These are phyloP conservation scores for Corythaeola cristata DNA, from an alignment of 2,113 vertebrate species.

Conservation along the genomic window DNA sequence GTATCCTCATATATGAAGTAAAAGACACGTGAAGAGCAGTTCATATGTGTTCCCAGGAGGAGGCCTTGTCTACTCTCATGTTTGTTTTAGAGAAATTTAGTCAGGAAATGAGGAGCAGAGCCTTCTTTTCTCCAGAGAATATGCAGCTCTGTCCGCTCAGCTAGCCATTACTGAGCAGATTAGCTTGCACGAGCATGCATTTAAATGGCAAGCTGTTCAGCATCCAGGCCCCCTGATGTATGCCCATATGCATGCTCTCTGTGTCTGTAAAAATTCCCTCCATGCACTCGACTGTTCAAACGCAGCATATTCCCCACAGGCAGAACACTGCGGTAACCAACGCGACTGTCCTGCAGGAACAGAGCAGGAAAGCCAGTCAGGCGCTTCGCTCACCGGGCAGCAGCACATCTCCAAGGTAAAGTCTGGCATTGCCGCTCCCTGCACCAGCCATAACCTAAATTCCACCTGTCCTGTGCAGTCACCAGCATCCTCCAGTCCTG, in stretches of 20 bases:
- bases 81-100: conserved; percentile 29
- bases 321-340: neutral
- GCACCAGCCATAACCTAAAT: neutral
- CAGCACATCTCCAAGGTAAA: neutral
- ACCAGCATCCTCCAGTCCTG: neutral
- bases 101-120: conserved; percentile 24
- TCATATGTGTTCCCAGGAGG: neutral
- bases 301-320: neutral
- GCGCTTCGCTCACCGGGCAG: neutral
- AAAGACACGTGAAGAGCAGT: neutral
- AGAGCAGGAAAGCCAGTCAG: neutral
- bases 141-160: conserved; percentile 7
- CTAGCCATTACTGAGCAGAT: conserved; percentile 31
- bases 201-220: conserved; percentile 48
- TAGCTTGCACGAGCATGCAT: conserved; percentile 35
- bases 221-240: conserved; percentile 33
- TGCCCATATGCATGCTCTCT: neutral
- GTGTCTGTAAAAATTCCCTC: neutral
- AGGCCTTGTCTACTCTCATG: conserved; percentile 10
- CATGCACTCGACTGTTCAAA: neutral
- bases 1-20: neutral
- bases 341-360: neutral
- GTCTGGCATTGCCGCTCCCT: neutral
- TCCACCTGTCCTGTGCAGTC: neutral
- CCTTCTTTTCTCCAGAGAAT: conserved; percentile 12